Evolutionary conservation across 2,797 vertebrate species (phyloP), one percentile per base, ranked within the genome.

Genomic region (Microchirus variegatus): DNA sequence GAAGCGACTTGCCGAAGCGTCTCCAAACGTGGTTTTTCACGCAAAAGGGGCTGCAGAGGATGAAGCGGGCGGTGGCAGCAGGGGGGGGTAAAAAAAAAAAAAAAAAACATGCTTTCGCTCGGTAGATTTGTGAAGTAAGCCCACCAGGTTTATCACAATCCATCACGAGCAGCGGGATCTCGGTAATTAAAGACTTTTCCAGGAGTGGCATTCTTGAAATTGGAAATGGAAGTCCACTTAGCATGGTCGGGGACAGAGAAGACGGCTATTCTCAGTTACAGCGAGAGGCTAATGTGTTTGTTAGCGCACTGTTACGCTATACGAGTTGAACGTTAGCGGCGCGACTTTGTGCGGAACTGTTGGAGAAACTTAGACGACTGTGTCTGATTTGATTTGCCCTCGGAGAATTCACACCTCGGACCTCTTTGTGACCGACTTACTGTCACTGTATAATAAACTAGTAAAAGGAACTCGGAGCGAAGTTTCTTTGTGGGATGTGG

Each of bases 21-120:
- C 76, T 84, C 89, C 87, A 90, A 92, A 90, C 85, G 41, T 50
- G 85, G 86, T 90, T 93, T 31, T 93, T 91, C 91, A 92, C 73
- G 81, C 84, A 60, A 26, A 26, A 26, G 84, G 67, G 71, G 54
- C 80, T 58, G 81, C 77, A 81, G 79, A 86, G 88, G 86, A 90
- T 83, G 87, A 87, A 88, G 80, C 59, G 50, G 62, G 12, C 2
- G 12, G 13, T 14, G 41, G 41, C 5, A 10, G 41, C 4, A n/a
- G 41, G 15, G 41, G 46, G 62, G 53, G 31, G 56, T 40, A 57
- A 41, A n/a, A n/a, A n/a, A n/a, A n/a, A n/a, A n/a, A n/a, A n/a
- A n/a, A n/a, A n/a, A n/a, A 56, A 81, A 22, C 56, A 67, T 56
- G 84, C 85, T 91, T 90, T 88, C 77, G 86, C 73, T 88, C 69